Percentiles rank a stretch among this genome's conserved stretches.
Evolutionary conservation across 2,888 invertebrate species (phyloP).

Genomic region (Drosophila merina): DNA sequence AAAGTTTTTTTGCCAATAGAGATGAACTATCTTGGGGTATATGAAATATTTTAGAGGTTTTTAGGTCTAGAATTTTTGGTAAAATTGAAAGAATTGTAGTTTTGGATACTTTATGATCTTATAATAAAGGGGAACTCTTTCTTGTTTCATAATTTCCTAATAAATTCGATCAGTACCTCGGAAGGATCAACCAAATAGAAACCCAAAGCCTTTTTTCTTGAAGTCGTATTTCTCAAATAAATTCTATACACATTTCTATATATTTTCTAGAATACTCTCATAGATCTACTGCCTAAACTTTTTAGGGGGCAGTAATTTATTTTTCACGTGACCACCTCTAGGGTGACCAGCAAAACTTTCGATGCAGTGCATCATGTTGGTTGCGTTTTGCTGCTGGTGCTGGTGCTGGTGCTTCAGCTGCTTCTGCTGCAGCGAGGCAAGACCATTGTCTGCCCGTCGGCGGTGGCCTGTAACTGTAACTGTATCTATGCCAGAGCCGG

Average conservation of each 20-base stretch:
- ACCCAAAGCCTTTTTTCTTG: too few relatives aligned
- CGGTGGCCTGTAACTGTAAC: slow-evolving; percentile 55
- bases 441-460: slow-evolving; percentile 67
- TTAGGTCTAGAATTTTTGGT: neutral
- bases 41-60: neutral
- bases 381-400: slow-evolving; percentile 49
- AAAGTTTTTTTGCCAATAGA: slow-evolving; percentile 6
- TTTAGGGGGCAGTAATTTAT: neutral
- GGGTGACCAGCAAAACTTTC: slow-evolving; percentile 41
- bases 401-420: slow-evolving; percentile 50
- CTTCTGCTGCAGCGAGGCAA: slow-evolving; percentile 44
- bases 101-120: too few relatives aligned
- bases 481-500: slow-evolving; percentile 64
- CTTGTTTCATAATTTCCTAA: too few relatives aligned
- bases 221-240: too few relatives aligned
- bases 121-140: too few relatives aligned
- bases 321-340: slow-evolving; percentile 41
- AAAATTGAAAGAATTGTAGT: neutral
- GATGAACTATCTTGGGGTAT: slow-evolving; percentile 4
- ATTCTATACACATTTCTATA: too few relatives aligned
- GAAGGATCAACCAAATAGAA: too few relatives aligned
- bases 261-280: too few relatives aligned
- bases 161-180: too few relatives aligned
- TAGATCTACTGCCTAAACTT: neutral
- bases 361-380: slow-evolving; percentile 52